These are phyloP conservation scores for Microcebus griseorufus DNA, from an alignment of 2,113 vertebrate genomes.

Conservation along the genomic window DNA sequence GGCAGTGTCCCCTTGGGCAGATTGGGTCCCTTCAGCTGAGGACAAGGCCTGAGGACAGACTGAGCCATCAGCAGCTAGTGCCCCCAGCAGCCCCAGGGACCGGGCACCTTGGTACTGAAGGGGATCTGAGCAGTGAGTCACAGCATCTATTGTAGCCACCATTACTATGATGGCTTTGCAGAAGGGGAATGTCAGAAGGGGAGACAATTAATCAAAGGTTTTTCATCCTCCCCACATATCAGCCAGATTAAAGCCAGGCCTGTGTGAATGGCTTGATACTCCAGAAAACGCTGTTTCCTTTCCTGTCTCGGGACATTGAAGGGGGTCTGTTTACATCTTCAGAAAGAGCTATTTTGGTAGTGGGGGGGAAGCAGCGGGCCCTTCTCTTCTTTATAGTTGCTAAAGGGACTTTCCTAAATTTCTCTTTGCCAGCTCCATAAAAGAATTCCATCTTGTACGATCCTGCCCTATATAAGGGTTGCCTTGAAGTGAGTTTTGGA, in stretches of 20 bases:
- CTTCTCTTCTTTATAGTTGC: not conserved
- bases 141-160: not conserved
- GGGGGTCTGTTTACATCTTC: not conserved
- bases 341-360: not conserved
- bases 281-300: not conserved
- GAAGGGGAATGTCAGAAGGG: not conserved
- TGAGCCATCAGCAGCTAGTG: not conserved
- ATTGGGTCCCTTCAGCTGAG: not conserved
- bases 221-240: not conserved
- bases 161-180: not conserved
- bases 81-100: not conserved
- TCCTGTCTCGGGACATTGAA: not conserved
- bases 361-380: not conserved
- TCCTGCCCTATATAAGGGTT: not conserved
- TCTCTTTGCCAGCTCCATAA: not conserved
- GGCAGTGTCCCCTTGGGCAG: not conserved
- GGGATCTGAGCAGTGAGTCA: not conserved
- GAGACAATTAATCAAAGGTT: not conserved
- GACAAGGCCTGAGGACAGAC: not conserved
- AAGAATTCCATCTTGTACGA: not conserved
- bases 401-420: not conserved
- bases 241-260: not conserved
- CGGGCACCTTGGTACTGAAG: not conserved
- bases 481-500: slow-evolving; percentile 28
- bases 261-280: not conserved